A percentile compares a stretch with the other conserved stretches of the same genome.
These are phyloP conservation scores for Leuctra nigra DNA, from an alignment of 2,888 invertebrate species.

Conservation along the genomic window DNA sequence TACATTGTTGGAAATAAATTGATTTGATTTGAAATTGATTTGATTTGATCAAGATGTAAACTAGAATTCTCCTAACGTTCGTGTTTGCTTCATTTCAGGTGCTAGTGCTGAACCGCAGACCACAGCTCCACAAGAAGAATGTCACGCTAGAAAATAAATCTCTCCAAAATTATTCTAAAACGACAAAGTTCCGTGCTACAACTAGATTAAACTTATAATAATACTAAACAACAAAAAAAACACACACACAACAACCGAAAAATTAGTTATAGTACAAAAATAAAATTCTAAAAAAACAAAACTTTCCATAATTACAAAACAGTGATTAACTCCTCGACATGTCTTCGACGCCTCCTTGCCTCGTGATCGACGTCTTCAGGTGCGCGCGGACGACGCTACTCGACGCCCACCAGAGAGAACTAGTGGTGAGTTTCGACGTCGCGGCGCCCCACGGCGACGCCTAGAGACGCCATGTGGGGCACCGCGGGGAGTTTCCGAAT, in stretches of 20 bases:
- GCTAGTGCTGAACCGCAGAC: not conserved
- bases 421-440: not conserved
- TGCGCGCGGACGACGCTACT: not conserved
- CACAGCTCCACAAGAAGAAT: not conserved
- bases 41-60: too few relatives aligned
- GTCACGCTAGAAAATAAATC: slow-evolving; percentile 32
- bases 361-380: not conserved
- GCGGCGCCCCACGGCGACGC: not conserved
- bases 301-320: not conserved
- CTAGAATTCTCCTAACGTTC: too few relatives aligned
- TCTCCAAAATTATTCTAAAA: slow-evolving; percentile 14
- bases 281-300: not conserved
- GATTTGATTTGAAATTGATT: too few relatives aligned
- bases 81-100: not conserved
- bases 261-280: not conserved
- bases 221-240: not conserved
- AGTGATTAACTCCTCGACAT: not conserved
- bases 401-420: not conserved
- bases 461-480: too few relatives aligned
- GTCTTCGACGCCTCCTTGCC: not conserved
- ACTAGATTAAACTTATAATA: not conserved
- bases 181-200: slow-evolving; percentile 11
- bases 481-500: too few relatives aligned
- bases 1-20: too few relatives aligned
- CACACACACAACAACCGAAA: not conserved